phyloP scores from a whole-genome alignment of 2,113 vertebrate genomes.

The Apodemus sylvaticus region DNA sequence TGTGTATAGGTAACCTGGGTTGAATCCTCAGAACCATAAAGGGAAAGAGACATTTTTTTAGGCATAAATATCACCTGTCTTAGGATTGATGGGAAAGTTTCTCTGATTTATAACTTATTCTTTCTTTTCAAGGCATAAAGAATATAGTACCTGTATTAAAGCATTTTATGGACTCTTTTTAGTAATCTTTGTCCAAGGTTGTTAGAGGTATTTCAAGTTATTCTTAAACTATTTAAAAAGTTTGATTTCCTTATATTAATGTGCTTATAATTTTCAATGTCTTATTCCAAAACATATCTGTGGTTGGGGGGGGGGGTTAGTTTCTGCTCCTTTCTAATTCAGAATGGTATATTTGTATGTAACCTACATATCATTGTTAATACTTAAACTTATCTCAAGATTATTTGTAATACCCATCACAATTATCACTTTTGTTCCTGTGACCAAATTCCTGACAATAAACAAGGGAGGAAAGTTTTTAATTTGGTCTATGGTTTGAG shows the following conservation, averaged over 20 bases:
- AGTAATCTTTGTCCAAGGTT: neutral
- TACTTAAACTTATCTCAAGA: neutral
- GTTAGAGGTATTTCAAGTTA: neutral
- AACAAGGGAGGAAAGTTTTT: neutral
- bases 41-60: neutral
- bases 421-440: neutral
- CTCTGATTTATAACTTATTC: neutral
- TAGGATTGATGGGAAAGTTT: neutral
- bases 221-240: neutral
- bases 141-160: neutral
- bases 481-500: neutral
- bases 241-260: neutral
- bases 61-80: constrained; percentile 1
- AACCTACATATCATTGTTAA: neutral
- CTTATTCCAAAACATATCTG: neutral
- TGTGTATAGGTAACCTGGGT: neutral
- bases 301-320: neutral
- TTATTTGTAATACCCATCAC: neutral
- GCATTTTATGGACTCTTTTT: constrained; percentile 8
- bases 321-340: neutral
- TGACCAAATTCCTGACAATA: neutral
- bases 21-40: neutral
- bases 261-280: constrained; percentile 15
- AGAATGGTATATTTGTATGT: neutral
- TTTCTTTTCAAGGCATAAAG: constrained; percentile 21